Conservation (phyloP, 2,113 vertebrate genomes). For the Anarrhichthys ocellatus region DNA sequence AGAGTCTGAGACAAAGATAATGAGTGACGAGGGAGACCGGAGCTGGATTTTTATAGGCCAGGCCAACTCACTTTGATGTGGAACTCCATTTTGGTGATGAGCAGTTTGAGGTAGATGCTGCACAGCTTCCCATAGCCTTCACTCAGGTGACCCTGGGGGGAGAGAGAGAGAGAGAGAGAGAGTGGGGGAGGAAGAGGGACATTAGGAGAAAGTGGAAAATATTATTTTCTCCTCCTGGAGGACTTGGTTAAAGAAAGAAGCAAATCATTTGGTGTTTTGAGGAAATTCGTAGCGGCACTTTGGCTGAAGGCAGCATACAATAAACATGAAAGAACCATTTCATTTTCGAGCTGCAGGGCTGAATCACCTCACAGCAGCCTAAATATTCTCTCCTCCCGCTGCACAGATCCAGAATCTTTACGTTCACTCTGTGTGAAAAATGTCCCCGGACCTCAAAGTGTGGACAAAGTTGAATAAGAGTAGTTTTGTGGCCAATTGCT, state of each 20-base stretch:
- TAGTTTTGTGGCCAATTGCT: conserved; percentile 37
- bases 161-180: not conserved
- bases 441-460: not conserved
- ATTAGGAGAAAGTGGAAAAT: not conserved
- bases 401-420: not conserved
- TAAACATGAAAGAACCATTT: conserved; percentile 8
- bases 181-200: not conserved
- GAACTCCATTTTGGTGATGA: conserved; percentile 99
- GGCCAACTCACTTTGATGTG: conserved; percentile 93
- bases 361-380: not conserved
- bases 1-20: conserved; percentile 62
- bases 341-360: not conserved
- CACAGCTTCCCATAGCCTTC: conserved; percentile 97
- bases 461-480: conserved; percentile 37
- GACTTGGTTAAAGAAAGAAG: not conserved
- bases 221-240: not conserved
- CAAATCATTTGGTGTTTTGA: not conserved
- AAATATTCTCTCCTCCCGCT: not conserved
- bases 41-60: conserved; percentile 58
- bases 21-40: conserved; percentile 61
- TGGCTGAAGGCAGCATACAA: not conserved
- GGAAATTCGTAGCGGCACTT: conserved; percentile 5
- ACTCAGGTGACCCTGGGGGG: conserved; percentile 91
- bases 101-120: conserved; percentile 98
- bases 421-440: not conserved